Evolutionary conservation across 2,888 invertebrate species (phyloP).

Genomic region (Lasioglossum vierecki): DNA sequence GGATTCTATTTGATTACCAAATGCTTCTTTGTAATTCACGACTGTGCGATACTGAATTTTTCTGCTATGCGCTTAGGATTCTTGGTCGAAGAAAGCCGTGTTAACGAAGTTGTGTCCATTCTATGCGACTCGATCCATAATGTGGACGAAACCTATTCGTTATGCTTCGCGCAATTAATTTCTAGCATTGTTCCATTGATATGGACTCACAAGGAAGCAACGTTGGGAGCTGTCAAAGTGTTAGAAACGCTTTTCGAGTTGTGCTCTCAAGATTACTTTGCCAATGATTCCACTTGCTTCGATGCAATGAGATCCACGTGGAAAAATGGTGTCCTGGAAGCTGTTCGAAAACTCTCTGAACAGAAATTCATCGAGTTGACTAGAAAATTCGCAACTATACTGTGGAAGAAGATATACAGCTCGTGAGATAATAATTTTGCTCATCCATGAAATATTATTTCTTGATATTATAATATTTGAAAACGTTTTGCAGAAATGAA

Average conservation of each 20-base stretch:
- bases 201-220: constrained; percentile 70
- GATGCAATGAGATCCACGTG: constrained; percentile 70
- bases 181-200: constrained; percentile 70
- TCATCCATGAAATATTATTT: constrained; percentile 14
- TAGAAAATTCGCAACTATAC: constrained; percentile 77
- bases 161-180: constrained; percentile 67
- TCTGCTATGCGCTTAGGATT: constrained; percentile 83
- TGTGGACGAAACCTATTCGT: constrained; percentile 51
- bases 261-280: constrained; percentile 49
- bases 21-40: not conserved
- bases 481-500: constrained; percentile 59
- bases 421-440: constrained; percentile 65
- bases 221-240: constrained; percentile 69
- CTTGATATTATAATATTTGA: constrained; percentile 6
- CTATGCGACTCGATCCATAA: constrained; percentile 80
- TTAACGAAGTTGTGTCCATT: constrained; percentile 82
- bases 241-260: constrained; percentile 76
- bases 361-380: constrained; percentile 76
- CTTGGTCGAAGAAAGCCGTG: constrained; percentile 82
- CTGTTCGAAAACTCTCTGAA: constrained; percentile 64
- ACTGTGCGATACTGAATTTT: not conserved
- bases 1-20: constrained; percentile 19
- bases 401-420: constrained; percentile 78
- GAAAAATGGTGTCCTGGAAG: constrained; percentile 73
- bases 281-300: constrained; percentile 45